Percentiles rank a stretch among this genome's conserved stretches.
Evolutionary conservation across 2,113 vertebrate genomes (phyloP).

Genomic region (Orcinus orca): DNA sequence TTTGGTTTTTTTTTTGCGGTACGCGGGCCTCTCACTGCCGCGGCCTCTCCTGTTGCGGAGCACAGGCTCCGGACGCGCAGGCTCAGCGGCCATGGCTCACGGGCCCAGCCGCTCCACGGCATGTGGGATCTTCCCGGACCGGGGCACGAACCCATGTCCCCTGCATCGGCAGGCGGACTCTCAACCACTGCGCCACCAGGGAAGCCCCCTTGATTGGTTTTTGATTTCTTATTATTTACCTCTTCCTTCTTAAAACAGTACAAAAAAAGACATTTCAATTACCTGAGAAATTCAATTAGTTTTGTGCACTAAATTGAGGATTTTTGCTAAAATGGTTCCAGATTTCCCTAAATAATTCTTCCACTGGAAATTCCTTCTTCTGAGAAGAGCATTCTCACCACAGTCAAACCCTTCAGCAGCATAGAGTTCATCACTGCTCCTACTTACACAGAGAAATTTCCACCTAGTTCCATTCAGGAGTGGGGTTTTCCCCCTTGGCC

Average conservation of each 20-base stretch:
- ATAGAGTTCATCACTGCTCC: neutral
- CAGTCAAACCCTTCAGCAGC: neutral
- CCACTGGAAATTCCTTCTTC: neutral
- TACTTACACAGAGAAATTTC: neutral
- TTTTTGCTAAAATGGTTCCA: neutral
- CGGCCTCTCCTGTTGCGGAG: no score
- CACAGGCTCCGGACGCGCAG: no score
- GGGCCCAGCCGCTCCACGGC: no score
- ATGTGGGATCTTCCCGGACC: no score
- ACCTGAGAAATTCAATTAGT: conserved; percentile 12
- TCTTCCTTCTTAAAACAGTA: conserved; percentile 23
- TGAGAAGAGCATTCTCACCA: neutral
- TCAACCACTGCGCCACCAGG: no score
- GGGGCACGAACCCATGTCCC: no score
- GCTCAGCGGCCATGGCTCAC: no score
- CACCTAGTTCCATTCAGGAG: neutral
- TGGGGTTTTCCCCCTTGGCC: neutral
- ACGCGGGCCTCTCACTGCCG: no score
- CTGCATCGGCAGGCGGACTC: no score
- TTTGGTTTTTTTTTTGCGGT: no score
- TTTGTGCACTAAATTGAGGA: neutral
- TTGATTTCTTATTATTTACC: neutral
- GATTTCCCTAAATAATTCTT: neutral
- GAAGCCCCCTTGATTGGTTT: conserved; percentile 1
- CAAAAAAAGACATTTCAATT: neutral